Evolutionary conservation across 2,888 invertebrate species (phyloP), one percentile per base, ranked within the genome.

Genomic region (Platynereis dumerilii): DNA sequence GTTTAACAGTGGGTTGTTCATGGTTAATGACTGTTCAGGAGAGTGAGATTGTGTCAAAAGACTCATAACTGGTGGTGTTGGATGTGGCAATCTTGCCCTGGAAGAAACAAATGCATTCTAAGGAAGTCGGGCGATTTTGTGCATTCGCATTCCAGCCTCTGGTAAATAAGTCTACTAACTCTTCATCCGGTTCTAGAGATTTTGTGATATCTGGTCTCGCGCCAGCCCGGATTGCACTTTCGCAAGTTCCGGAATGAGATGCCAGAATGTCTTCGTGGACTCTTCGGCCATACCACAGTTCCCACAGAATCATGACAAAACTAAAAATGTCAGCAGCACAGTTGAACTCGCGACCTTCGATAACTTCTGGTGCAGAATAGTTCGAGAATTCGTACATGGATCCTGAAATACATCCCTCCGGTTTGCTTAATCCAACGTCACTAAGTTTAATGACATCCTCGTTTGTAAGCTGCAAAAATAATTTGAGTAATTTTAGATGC

Each of bases 371-470:
- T 12, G 78, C 70, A 27, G 80, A 70, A 48, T 78, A 79, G 17
- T 75, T 74, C 1, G 77, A 77, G 17, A 76, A 75, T 2, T 78
- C 79, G 3, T 75, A 75, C 15, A 72, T 69, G 24, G 76, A 75
- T 0, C 77, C 77, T 3, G 77, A 71, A 20, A 80, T 77, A 29
- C 77, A 75, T 10, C 58, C 58, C 20, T 70, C 74, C 20, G 68
- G 68, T 64, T 79, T 80, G 17, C 78, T 75, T 17, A 79, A 72
- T 0, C 80, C 80, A 3, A 80, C 76, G 60, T 80, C 80, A 0
- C 77, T 76, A 5, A 80, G 70, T 58, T 78, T 79, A 1, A 80
- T 72, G 22, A 66, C 65, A 22, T 71, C 65, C 3, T 69, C 44
- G 17, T 57, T 65, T 7, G 67, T 72, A 26, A 76, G 67, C 76